Base-by-base conservation (phyloP, 2,888 invertebrate genomes). In the Dryadula phaetusa region DNA sequence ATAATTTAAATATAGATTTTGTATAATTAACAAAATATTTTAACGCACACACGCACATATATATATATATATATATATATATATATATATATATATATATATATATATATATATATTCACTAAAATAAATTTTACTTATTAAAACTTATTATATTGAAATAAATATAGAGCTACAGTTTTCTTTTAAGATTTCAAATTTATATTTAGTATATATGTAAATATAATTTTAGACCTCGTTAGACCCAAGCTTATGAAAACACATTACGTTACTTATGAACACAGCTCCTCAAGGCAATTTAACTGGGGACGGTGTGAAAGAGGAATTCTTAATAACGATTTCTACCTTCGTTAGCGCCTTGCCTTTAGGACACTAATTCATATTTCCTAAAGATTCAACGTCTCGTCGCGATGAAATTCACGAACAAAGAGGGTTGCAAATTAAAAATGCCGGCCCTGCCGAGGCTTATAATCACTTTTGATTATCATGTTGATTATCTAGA, bases 401-500 rank as follows among this genome's bases (percentile, higher is more conserved):
- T 85, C 86, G 84, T 83, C 80, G 49, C 49, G 28, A 28, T 49
- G 28, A 86, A 90, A 88, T 88, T 88, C 79, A 82, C 81, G 80
- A 78, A 86, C 88, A 85, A 87, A 83, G 84, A 83, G 86, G 85
- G 82, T 79, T 80, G 82, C 84, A 89, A 91, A 90, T 90, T 90
- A 90, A 90, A 90, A 90, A 90, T 83, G 81, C 79, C 74, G 82
- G 77, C 79, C 82, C 78, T 80, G 79, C 83, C 82, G 82, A 81
- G 83, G 79, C 77, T 82, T 82, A 85, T 86, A 83, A 84, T 79
- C 75, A 79, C 16, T 49, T 20, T 46, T 25, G 25, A 46, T 25
- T 79, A 74, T 69, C 75, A 77, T 72, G 73, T 75, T 73, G 69
- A 66, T 75, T 75, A 67, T 69, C 80, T 84, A 72, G 85, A 85